These are phyloP conservation scores for Gymnoscopelus braueri DNA, from an alignment of 2,797 vertebrate species.

Conservation along the genomic window DNA sequence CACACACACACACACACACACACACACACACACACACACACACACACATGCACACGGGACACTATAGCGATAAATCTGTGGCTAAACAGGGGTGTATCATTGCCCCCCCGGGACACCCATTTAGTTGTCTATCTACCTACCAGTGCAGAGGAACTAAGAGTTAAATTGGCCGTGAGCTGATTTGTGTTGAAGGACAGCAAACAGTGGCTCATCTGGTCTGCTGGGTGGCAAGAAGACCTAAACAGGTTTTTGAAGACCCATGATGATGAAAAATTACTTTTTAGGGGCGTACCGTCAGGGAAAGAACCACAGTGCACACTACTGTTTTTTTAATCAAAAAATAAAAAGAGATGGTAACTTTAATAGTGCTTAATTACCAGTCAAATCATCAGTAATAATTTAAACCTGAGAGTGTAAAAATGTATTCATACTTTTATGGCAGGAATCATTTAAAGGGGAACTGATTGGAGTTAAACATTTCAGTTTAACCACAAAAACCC, in stretches of 20 bases:
- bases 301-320: not conserved
- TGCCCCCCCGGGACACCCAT: conserved; percentile 11
- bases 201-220: conserved; percentile 42
- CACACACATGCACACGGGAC: conserved; percentile 5
- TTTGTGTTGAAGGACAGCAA: conserved; percentile 55
- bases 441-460: no score
- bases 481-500: no score
- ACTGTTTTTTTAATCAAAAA: not conserved
- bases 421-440: no score
- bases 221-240: conserved; percentile 20
- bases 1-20: not conserved
- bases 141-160: conserved; percentile 34
- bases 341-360: no score
- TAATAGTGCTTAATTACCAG: no score
- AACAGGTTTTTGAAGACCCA: conserved; percentile 39
- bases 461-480: no score
- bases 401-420: no score
- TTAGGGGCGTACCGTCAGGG: conserved; percentile 4
- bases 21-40: not conserved
- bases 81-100: not conserved
- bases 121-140: conserved; percentile 22
- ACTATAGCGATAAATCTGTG: conserved; percentile 11
- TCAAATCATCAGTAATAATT: no score
- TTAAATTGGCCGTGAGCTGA: conserved; percentile 58
- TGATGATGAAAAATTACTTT: conserved; percentile 54